Conservation (phyloP, 2,888 invertebrate genomes). For the Sclerodermus sp. region DNA sequence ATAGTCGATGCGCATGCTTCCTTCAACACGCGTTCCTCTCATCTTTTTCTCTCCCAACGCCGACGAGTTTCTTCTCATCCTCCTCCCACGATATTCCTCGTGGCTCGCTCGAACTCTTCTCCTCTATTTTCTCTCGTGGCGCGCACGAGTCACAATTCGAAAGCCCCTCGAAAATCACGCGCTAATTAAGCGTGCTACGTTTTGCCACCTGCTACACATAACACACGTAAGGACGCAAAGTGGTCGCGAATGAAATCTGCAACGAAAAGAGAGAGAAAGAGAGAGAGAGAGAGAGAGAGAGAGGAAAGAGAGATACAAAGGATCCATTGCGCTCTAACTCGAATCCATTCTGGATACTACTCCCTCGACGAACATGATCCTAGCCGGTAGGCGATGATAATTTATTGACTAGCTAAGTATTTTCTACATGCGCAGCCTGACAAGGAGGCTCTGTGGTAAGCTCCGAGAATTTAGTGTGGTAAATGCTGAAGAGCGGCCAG, state of each 20-base stretch:
- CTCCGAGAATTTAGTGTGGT: not conserved
- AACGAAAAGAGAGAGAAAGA: too few relatives aligned
- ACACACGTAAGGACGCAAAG: too few relatives aligned
- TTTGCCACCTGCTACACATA: constrained; percentile 19
- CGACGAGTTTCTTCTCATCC: constrained; percentile 23
- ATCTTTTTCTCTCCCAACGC: not conserved
- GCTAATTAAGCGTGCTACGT: constrained; percentile 27
- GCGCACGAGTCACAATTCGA: constrained; percentile 25
- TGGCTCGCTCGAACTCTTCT: constrained; percentile 2
- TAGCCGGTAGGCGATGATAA: too few relatives aligned
- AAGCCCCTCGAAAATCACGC: constrained; percentile 20
- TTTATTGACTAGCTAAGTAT: too few relatives aligned
- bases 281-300: too few relatives aligned
- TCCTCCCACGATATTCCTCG: not conserved
- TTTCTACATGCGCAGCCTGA: too few relatives aligned
- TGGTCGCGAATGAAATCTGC: too few relatives aligned
- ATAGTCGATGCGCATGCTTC: constrained; percentile 28
- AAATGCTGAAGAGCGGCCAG: not conserved
- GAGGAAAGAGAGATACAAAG: too few relatives aligned
- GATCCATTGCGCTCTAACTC: too few relatives aligned
- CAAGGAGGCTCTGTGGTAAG: too few relatives aligned
- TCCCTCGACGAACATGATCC: too few relatives aligned
- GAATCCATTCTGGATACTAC: too few relatives aligned
- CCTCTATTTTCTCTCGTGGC: constrained; percentile 25
- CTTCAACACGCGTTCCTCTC: not conserved